Percentiles rank a stretch among this genome's conserved stretches.
Conservation (phyloP, 2,113 vertebrate genomes). For the Zingel zingel region DNA sequence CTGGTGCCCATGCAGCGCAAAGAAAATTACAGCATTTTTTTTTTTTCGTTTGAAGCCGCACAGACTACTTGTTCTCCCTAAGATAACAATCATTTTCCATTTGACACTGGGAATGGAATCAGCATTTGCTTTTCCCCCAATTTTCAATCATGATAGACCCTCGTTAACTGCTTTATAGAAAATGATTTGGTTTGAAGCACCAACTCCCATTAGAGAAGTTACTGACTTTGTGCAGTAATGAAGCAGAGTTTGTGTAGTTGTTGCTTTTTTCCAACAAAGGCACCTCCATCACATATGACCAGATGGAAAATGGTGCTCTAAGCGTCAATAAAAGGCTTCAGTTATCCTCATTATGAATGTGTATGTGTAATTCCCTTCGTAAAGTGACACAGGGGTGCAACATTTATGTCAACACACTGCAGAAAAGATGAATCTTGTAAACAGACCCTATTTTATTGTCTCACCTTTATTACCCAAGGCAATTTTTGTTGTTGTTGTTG, state of each 20-base stretch:
- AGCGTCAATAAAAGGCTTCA: slow-evolving; percentile 43
- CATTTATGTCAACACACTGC: slow-evolving; percentile 27
- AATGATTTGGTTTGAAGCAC: slow-evolving; percentile 2
- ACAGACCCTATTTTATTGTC: slow-evolving; percentile 31
- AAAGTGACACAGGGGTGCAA: slow-evolving; percentile 27
- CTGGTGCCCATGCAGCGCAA: neutral
- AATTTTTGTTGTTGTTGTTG: neutral
- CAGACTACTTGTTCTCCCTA: neutral
- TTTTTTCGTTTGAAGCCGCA: neutral
- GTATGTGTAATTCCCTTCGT: neutral
- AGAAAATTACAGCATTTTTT: neutral
- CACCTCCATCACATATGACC: slow-evolving; percentile 21
- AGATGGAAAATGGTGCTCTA: slow-evolving; percentile 26
- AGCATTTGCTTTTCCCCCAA: neutral
- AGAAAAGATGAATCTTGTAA: slow-evolving; percentile 8
- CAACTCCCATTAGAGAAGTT: slow-evolving; percentile 1
- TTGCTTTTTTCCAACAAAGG: slow-evolving; percentile 34
- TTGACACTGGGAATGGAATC: neutral
- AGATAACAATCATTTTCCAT: slow-evolving; percentile 20
- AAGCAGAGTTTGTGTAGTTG: slow-evolving; percentile 1
- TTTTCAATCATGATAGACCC: slow-evolving; percentile 27
- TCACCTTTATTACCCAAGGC: neutral
- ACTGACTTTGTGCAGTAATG: slow-evolving; percentile 34
- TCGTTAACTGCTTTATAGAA: slow-evolving; percentile 8
- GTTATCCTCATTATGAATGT: slow-evolving; percentile 43